These are phyloP conservation scores for Tenodera sinensis DNA, from an alignment of 2,888 invertebrate species.

Conservation along the genomic window DNA sequence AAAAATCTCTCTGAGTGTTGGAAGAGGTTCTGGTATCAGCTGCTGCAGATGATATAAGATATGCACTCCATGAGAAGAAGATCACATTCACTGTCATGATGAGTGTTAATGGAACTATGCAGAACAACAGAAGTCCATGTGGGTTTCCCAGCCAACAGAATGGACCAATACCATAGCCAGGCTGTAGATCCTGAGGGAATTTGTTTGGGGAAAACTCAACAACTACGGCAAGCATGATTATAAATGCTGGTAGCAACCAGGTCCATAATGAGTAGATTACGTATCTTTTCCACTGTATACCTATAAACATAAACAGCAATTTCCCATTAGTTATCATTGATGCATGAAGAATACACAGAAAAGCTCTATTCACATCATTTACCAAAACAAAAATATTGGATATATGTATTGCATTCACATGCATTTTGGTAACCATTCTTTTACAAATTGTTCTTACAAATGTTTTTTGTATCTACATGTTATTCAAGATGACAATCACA, in stretches of 20 bases:
- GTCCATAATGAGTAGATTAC: neutral
- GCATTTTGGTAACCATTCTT: too few relatives aligned
- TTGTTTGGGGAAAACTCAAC: neutral
- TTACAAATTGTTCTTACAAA: too few relatives aligned
- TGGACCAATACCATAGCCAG: neutral
- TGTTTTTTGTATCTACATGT: too few relatives aligned
- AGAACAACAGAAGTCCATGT: neutral
- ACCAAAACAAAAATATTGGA: too few relatives aligned
- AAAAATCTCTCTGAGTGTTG: neutral
- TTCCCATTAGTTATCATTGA: too few relatives aligned
- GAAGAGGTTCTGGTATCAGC: neutral
- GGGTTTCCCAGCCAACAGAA: neutral
- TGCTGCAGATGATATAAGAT: neutral
- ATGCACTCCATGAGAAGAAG: conserved; percentile 1
- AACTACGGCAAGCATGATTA: neutral
- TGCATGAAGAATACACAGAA: too few relatives aligned
- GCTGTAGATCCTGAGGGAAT: neutral
- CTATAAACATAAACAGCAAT: neutral
- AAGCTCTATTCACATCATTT: too few relatives aligned
- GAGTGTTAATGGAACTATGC: neutral
- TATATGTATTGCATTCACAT: too few relatives aligned
- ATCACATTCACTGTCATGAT: neutral
- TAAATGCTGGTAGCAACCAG: neutral
- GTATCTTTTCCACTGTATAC: neutral
- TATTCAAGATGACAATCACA: too few relatives aligned